These are phyloP conservation scores for Acanthisitta chloris DNA, from an alignment of 2,113 vertebrate genomes.

Conservation along the genomic window DNA sequence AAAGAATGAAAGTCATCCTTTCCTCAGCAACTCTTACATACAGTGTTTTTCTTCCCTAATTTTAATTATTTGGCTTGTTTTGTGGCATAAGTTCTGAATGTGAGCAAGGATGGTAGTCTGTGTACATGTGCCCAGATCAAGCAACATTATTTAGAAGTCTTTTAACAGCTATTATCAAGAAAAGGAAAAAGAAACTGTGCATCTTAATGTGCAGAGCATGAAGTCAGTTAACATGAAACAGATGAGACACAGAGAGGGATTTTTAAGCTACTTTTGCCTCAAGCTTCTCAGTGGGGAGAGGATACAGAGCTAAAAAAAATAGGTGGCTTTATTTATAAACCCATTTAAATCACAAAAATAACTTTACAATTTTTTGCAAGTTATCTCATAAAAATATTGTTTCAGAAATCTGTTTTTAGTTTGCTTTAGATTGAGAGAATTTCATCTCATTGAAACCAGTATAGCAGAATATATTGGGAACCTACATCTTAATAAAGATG, in stretches of 20 bases:
- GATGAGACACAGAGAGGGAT: neutral
- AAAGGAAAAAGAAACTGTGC: neutral
- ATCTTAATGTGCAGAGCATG: neutral
- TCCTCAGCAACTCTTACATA: neutral
- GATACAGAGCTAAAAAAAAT: slow-evolving; percentile 3
- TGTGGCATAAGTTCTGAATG: neutral
- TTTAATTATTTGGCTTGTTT: neutral
- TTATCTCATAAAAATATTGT: neutral
- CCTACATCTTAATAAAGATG: neutral
- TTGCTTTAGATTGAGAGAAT: neutral
- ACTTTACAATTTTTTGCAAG: neutral
- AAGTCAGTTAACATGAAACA: slow-evolving; percentile 11
- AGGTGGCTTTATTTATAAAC: slow-evolving; percentile 14
- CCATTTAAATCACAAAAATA: slow-evolving; percentile 32
- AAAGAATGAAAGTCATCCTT: neutral
- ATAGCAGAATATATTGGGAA: neutral
- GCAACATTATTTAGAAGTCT: neutral
- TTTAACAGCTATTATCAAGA: neutral
- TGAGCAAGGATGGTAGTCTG: neutral
- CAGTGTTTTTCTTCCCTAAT: rapidly evolving
- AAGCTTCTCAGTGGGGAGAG: neutral
- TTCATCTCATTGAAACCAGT: neutral
- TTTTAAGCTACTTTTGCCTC: slow-evolving; percentile 23
- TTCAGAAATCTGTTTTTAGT: neutral
- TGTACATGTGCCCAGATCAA: neutral